Evolutionary conservation across 2,888 invertebrate genomes (phyloP).

Genomic region (Laothoe populi): DNA sequence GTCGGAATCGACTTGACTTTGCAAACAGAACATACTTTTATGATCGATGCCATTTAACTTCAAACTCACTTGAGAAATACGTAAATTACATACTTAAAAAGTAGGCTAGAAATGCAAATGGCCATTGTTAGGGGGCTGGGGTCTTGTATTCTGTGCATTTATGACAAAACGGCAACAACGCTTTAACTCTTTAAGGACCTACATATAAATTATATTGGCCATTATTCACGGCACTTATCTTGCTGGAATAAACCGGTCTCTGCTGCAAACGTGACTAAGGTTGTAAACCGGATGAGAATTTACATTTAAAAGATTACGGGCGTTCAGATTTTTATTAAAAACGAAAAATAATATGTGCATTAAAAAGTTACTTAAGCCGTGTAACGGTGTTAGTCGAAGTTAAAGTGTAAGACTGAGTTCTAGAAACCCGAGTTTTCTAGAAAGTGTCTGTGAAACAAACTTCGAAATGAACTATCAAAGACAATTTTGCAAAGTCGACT

Average conservation of each 20-base stretch:
- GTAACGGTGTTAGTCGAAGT: too few relatives aligned
- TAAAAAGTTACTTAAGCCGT: too few relatives aligned
- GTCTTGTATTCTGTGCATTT: not conserved
- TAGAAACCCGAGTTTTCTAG: too few relatives aligned
- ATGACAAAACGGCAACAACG: not conserved
- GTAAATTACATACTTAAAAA: constrained; percentile 2
- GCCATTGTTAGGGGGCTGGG: not conserved
- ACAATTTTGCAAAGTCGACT: too few relatives aligned
- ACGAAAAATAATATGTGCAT: not conserved
- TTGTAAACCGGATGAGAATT: constrained; percentile 8
- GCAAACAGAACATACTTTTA: constrained; percentile 9
- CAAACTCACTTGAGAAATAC: constrained; percentile 9
- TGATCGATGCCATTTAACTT: constrained; percentile 11
- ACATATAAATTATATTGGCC: constrained; percentile 16
- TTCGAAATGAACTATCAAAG: too few relatives aligned
- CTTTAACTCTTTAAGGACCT: not conserved
- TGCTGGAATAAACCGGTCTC: constrained; percentile 12
- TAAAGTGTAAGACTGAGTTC: too few relatives aligned
- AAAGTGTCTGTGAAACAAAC: too few relatives aligned
- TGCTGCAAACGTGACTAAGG: constrained; percentile 20
- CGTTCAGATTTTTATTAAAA: constrained; percentile 8
- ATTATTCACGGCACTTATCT: constrained; percentile 24
- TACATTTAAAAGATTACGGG: constrained; percentile 1
- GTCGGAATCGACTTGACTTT: constrained; percentile 8
- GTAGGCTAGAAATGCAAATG: not conserved